Evolutionary conservation across 2,797 vertebrate genomes (phyloP).

Genomic region (Moxostoma hubbsi): DNA sequence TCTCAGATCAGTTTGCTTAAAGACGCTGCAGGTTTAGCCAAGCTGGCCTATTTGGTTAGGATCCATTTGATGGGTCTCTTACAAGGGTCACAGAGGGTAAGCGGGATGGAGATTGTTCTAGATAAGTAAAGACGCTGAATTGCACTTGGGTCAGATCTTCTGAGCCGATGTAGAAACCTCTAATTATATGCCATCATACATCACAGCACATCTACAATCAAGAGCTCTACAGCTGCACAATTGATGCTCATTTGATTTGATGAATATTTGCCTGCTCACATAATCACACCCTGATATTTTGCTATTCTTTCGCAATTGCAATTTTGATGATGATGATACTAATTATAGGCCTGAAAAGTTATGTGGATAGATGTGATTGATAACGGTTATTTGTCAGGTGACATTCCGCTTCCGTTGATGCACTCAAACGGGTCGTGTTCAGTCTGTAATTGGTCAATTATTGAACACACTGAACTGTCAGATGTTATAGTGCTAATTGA

Average conservation of each 20-base stretch:
- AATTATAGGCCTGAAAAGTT: too few relatives aligned
- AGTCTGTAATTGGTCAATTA: too few relatives aligned
- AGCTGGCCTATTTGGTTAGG: neutral
- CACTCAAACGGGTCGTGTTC: too few relatives aligned
- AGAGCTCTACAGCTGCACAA: neutral
- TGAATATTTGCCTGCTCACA: conserved; percentile 14
- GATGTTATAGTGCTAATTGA: too few relatives aligned
- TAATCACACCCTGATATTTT: conserved; percentile 16
- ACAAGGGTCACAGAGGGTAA: neutral
- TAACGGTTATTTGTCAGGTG: too few relatives aligned
- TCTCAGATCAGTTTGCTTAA: neutral
- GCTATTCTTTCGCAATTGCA: neutral
- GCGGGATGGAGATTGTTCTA: neutral
- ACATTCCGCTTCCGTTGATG: too few relatives aligned
- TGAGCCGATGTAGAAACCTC: neutral
- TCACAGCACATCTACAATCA: neutral
- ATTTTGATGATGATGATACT: neutral
- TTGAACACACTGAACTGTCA: too few relatives aligned
- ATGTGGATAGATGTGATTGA: too few relatives aligned
- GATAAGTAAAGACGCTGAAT: neutral
- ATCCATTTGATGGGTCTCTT: neutral
- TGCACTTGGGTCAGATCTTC: neutral
- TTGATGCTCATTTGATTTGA: conserved; percentile 5
- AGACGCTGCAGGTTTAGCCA: neutral
- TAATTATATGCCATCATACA: neutral